A percentile compares a stretch with the other conserved stretches of the same genome.
Evolutionary conservation across 2,113 vertebrate species (phyloP).

Genomic region (Pagrus major): DNA sequence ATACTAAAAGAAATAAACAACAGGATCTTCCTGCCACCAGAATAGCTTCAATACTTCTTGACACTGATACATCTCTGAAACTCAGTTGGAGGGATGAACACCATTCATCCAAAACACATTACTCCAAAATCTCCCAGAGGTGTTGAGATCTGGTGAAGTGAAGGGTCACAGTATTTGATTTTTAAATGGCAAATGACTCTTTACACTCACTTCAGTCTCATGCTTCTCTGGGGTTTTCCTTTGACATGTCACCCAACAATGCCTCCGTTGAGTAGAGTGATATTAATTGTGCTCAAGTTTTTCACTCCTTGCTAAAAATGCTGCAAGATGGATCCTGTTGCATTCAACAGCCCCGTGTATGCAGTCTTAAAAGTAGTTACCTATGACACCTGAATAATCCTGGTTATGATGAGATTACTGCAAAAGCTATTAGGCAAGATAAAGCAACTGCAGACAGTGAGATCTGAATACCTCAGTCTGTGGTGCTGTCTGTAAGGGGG

Average conservation of each 20-base stretch:
- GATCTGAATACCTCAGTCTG: neutral
- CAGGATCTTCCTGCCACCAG: neutral
- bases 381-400: neutral
- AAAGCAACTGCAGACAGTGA: neutral
- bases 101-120: too few relatives aligned
- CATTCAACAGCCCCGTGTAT: neutral
- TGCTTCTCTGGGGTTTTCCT: neutral
- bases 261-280: neutral
- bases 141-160: neutral
- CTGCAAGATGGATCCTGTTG: neutral
- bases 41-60: neutral
- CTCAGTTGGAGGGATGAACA: neutral
- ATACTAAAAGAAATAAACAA: neutral
- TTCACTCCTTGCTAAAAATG: neutral
- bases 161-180: neutral
- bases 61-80: neutral
- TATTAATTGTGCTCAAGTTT: neutral
- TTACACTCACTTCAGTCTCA: neutral
- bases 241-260: neutral
- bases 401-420: neutral
- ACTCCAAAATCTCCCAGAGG: neutral
- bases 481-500: slow-evolving; percentile 13
- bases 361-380: neutral
- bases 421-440: neutral
- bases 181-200: too few relatives aligned